Conservation (phyloP, 2,797 vertebrate genomes). For the Xyrichtys novacula region DNA sequence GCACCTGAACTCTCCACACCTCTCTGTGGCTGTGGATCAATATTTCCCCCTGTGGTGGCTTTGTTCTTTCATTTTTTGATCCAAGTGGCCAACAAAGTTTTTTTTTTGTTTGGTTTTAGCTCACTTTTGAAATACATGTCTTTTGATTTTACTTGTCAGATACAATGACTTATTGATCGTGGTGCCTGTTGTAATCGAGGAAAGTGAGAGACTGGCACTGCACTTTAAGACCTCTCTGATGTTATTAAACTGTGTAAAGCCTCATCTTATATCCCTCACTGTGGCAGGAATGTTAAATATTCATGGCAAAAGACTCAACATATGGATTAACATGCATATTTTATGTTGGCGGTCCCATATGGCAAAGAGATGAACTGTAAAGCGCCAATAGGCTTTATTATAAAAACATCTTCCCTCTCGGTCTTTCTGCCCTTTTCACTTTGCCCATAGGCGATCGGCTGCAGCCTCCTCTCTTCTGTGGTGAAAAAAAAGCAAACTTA, state of each 20-base stretch:
- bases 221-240: constrained; percentile 48
- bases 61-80: constrained; percentile 72
- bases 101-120: constrained; percentile 34
- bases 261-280: constrained; percentile 22
- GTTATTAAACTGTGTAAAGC: constrained; percentile 46
- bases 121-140: constrained; percentile 52
- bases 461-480: constrained; percentile 50
- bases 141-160: constrained; percentile 67
- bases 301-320: constrained; percentile 72
- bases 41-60: constrained; percentile 49
- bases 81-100: constrained; percentile 60
- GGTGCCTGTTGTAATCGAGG: constrained; percentile 40
- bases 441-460: constrained; percentile 65
- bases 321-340: constrained; percentile 82
- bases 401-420: constrained; percentile 48
- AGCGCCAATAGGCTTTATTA: constrained; percentile 35
- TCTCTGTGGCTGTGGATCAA: constrained; percentile 68
- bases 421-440: constrained; percentile 60
- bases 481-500: constrained; percentile 23
- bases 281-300: constrained; percentile 73
- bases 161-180: constrained; percentile 74
- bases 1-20: constrained; percentile 69
- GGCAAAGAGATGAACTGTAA: constrained; percentile 40
- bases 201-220: constrained; percentile 26
- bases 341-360: constrained; percentile 69